These are phyloP conservation scores for Porites rus DNA, from an alignment of 92 coral and sea anemone species.

Conservation along the genomic window DNA sequence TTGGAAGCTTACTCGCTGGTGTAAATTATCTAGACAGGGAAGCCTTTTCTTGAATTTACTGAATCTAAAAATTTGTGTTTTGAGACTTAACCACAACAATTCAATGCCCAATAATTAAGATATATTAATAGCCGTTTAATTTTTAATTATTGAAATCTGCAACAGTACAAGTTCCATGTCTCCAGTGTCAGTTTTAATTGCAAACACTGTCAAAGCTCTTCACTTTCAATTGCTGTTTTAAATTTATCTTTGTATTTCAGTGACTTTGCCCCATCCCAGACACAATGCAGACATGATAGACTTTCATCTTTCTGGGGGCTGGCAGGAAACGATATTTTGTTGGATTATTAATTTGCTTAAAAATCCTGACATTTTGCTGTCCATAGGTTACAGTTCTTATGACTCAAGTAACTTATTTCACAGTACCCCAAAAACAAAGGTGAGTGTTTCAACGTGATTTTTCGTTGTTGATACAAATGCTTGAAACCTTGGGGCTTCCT, in stretches of 20 bases:
- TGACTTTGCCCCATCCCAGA: too few relatives aligned
- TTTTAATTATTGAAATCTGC: not conserved
- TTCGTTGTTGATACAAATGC: too few relatives aligned
- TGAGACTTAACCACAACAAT: not conserved
- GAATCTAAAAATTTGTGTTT: not conserved
- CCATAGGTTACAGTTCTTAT: conserved; percentile 43
- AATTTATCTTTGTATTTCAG: not conserved
- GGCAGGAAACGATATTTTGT: too few relatives aligned
- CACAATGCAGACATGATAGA: too few relatives aligned
- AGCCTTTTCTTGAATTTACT: not conserved
- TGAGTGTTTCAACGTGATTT: conserved; percentile 4
- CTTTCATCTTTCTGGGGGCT: too few relatives aligned
- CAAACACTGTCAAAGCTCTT: not conserved
- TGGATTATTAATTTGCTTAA: not conserved
- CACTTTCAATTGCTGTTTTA: not conserved
- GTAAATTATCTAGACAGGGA: not conserved
- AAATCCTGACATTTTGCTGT: not conserved
- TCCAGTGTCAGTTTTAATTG: not conserved
- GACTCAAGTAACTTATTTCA: conserved; percentile 74
- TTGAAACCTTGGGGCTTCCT: too few relatives aligned
- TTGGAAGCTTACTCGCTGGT: not conserved
- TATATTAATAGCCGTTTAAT: not conserved
- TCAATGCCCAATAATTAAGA: not conserved
- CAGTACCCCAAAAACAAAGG: conserved; percentile 94
- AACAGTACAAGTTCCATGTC: not conserved